phyloP scores from a whole-genome alignment of 2,888 invertebrate species.

The Caenorhabditis angaria region DNA sequence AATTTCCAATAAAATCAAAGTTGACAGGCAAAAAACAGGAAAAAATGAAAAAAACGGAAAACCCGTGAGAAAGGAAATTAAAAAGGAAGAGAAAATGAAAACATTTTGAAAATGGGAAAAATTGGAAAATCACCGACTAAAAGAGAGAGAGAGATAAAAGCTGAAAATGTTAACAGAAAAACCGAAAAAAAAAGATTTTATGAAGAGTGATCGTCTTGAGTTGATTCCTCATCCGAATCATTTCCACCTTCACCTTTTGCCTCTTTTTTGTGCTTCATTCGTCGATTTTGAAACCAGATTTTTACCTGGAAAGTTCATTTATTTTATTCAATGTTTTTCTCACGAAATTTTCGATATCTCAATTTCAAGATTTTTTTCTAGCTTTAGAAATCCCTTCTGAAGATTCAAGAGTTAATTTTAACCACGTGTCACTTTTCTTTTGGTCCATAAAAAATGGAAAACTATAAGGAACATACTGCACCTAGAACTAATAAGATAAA shows the following conservation, averaged over 20 bases:
- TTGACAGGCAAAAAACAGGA: not conserved
- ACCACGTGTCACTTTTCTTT: no score
- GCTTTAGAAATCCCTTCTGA: no score
- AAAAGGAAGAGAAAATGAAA: not conserved
- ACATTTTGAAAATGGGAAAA: not conserved
- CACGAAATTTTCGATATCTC: no score
- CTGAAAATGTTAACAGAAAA: not conserved
- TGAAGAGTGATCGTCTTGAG: constrained; percentile 42
- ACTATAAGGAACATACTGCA: no score
- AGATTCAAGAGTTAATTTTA: no score
- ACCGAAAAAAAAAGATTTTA: not conserved
- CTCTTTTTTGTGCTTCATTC: constrained; percentile 71
- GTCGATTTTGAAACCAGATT: constrained; percentile 72
- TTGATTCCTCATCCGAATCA: constrained; percentile 58
- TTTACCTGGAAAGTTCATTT: constrained; percentile 66
- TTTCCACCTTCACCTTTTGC: constrained; percentile 59
- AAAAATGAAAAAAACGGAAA: not conserved
- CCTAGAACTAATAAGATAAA: no score
- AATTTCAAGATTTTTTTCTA: no score
- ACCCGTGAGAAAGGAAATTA: not conserved
- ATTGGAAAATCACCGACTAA: not conserved
- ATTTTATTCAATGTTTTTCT: no score
- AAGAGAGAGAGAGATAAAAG: not conserved
- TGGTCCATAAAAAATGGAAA: no score
- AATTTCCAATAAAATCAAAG: not conserved